These are phyloP conservation scores for Syrmaticus mikado DNA, from an alignment of 2,113 vertebrate species.

Conservation along the genomic window DNA sequence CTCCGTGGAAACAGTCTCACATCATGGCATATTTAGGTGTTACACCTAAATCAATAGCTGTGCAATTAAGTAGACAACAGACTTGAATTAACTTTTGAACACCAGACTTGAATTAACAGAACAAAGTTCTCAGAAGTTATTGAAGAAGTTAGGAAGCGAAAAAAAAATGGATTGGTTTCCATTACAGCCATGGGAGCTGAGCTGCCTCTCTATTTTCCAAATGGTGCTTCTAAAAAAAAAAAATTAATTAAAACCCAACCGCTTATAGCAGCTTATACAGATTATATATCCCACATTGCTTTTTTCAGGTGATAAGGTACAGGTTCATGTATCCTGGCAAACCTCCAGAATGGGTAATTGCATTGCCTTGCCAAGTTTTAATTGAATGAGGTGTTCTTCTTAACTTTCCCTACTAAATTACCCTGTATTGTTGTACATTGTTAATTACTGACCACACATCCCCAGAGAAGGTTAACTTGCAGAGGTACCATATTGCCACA, in stretches of 20 bases:
- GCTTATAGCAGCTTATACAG: neutral
- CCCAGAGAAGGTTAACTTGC: conserved; percentile 8
- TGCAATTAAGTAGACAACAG: neutral
- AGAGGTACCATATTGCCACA: neutral
- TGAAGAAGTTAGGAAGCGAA: neutral
- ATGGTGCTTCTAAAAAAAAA: neutral
- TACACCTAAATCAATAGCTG: neutral
- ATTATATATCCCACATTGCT: neutral
- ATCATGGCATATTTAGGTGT: neutral
- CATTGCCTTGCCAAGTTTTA: conserved; percentile 54
- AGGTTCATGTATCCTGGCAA: conserved; percentile 15
- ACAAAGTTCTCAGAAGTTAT: neutral
- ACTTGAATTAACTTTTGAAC: neutral
- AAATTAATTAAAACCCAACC: conserved; percentile 19
- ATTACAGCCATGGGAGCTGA: neutral
- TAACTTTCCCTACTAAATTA: conserved; percentile 48
- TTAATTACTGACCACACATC: conserved; percentile 43
- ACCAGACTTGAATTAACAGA: neutral
- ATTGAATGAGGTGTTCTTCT: conserved; percentile 42
- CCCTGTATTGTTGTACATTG: neutral
- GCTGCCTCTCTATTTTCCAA: neutral
- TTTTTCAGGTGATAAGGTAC: conserved; percentile 26
- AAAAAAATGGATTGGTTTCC: neutral
- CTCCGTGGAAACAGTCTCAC: neutral
- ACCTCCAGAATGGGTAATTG: conserved; percentile 37